These are phyloP conservation scores for Lamprologus lemairii DNA, from an alignment of 2,113 vertebrate species.

Conservation along the genomic window DNA sequence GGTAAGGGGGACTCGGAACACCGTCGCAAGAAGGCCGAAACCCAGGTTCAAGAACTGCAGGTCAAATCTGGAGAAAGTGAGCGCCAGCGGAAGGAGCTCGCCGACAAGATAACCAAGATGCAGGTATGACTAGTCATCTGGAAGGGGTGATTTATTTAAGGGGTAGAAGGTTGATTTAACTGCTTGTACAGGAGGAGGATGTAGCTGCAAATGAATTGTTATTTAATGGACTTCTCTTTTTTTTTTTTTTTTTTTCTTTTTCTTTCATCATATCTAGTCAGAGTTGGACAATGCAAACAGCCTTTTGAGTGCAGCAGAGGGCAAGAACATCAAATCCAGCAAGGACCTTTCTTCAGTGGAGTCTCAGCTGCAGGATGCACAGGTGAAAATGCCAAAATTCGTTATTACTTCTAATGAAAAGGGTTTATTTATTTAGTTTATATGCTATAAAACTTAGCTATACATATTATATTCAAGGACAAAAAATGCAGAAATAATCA, in stretches of 20 bases:
- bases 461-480: background rate
- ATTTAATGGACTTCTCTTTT: background rate
- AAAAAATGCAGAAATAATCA: background rate
- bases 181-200: background rate
- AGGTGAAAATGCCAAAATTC: slow-evolving; percentile 67
- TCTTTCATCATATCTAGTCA: slow-evolving; percentile 51
- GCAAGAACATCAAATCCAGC: slow-evolving; percentile 85
- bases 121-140: slow-evolving; percentile 72
- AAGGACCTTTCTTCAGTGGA: slow-evolving; percentile 85
- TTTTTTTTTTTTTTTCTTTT: rapidly evolving
- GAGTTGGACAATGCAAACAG: slow-evolving; percentile 83
- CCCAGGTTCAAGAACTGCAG: slow-evolving; percentile 89
- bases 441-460: background rate
- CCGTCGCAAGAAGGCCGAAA: slow-evolving; percentile 88
- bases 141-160: background rate
- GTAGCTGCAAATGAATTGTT: background rate
- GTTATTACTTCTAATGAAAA: background rate
- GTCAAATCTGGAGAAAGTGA: slow-evolving; percentile 83
- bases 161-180: background rate
- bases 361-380: slow-evolving; percentile 90
- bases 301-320: slow-evolving; percentile 81
- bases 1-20: slow-evolving; percentile 86
- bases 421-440: background rate
- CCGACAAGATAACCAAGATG: slow-evolving; percentile 79
- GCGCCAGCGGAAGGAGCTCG: slow-evolving; percentile 76